Evolutionary conservation across 2,797 vertebrate genomes (phyloP).

Genomic region (Poecilia wingei): DNA sequence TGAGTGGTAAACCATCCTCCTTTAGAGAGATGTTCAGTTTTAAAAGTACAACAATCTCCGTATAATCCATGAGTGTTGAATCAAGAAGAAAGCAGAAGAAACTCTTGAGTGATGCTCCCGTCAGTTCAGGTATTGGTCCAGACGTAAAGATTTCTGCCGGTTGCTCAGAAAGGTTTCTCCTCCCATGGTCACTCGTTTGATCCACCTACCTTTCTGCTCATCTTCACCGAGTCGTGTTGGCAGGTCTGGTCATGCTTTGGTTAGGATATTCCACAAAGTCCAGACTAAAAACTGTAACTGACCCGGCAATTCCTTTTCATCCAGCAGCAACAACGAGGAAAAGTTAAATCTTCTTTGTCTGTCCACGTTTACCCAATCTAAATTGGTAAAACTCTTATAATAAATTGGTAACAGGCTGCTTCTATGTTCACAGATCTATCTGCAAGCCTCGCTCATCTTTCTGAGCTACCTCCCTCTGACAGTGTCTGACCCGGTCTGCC

Average conservation of each 20-base stretch:
- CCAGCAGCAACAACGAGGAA: constrained; percentile 1
- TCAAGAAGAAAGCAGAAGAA: constrained; percentile 20
- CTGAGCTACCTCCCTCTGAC: constrained; percentile 53
- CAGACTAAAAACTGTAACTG: constrained; percentile 5
- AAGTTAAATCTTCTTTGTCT: constrained; percentile 6
- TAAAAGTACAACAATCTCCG: constrained; percentile 11
- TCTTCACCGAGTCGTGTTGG: constrained; percentile 10
- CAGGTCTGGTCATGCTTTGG: constrained; percentile 1
- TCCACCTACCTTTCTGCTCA: constrained; percentile 11
- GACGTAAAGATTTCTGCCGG: constrained; percentile 13
- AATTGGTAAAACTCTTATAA: constrained; percentile 24
- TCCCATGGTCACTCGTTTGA: constrained; percentile 23
- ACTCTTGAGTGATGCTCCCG: constrained; percentile 31
- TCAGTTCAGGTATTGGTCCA: constrained; percentile 10
- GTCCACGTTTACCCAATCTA: constrained; percentile 13
- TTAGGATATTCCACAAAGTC: constrained; percentile 27
- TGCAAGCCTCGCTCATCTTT: constrained; percentile 59
- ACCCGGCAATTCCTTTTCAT: constrained; percentile 14
- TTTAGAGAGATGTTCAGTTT: constrained; percentile 1
- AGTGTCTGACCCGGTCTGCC: constrained; percentile 45
- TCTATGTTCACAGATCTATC: constrained; percentile 37
- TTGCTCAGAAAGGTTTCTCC: constrained; percentile 16
- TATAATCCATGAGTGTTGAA: constrained; percentile 15
- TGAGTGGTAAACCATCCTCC: constrained; percentile 23
- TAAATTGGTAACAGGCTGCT: constrained; percentile 26